phyloP scores from a whole-genome alignment of 2,888 invertebrate genomes.

The Drosophila gaucha region DNA sequence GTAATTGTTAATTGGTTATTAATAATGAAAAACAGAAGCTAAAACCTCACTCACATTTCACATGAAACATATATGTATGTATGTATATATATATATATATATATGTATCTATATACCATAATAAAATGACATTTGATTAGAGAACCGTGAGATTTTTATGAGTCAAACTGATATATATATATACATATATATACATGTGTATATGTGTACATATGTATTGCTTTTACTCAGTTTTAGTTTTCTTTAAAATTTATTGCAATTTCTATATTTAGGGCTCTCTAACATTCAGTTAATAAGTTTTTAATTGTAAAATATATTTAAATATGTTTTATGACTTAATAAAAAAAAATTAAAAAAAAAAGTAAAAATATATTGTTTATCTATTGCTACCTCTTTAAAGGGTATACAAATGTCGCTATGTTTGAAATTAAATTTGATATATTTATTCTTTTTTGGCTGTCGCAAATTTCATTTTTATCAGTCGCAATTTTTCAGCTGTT shows the following conservation, averaged over 20 bases:
- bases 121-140: background rate
- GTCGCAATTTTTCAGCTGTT: constrained; percentile 2
- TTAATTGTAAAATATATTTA: background rate
- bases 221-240: background rate
- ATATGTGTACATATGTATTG: no score
- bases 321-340: background rate
- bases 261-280: background rate
- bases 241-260: background rate
- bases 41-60: constrained; percentile 23
- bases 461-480: background rate
- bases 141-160: no score
- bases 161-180: no score
- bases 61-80: background rate
- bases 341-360: background rate
- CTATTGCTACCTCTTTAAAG: background rate
- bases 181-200: no score
- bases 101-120: background rate
- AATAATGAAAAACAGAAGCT: constrained; percentile 47
- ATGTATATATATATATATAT: no score
- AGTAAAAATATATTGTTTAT: background rate
- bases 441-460: background rate
- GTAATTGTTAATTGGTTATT: constrained; percentile 11
- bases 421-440: background rate
- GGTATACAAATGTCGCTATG: background rate
- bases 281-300: background rate